A percentile compares a stretch with the other conserved stretches of the same genome.
These are phyloP conservation scores for Rynchops niger DNA, from an alignment of 2,113 vertebrate genomes.

Conservation along the genomic window DNA sequence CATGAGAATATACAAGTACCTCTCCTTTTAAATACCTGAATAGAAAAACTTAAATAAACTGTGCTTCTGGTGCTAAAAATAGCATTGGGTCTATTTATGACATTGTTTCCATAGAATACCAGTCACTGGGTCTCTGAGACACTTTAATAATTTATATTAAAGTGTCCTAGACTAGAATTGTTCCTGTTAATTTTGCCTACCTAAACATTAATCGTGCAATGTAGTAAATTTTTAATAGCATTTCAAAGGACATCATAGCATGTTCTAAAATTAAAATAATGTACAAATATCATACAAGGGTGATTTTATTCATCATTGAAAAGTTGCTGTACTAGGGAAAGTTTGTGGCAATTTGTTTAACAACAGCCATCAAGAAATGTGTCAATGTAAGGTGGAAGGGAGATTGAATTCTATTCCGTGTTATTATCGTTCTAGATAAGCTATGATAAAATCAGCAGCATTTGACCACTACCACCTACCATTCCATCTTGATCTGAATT, in stretches of 20 bases:
- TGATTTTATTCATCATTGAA: neutral
- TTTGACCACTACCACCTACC: constrained; percentile 64
- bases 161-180: neutral
- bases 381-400: neutral
- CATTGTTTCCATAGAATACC: neutral
- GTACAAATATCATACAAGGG: neutral
- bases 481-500: constrained; percentile 74
- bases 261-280: neutral
- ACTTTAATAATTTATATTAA: neutral
- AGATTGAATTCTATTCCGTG: neutral
- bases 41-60: neutral
- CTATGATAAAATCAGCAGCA: neutral
- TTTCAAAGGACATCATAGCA: neutral
- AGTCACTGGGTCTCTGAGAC: neutral
- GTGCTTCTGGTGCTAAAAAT: neutral
- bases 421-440: neutral
- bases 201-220: neutral
- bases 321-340: neutral
- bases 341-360: neutral
- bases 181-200: neutral
- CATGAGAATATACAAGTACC: constrained; percentile 29
- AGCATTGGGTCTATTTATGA: neutral
- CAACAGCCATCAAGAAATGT: neutral
- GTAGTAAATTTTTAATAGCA: neutral
- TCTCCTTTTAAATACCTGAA: constrained; percentile 45